Percentiles rank a stretch among this genome's conserved stretches.
These are phyloP conservation scores for Telmatochromis sp. DNA, from an alignment of 2,113 vertebrate genomes.

Conservation along the genomic window DNA sequence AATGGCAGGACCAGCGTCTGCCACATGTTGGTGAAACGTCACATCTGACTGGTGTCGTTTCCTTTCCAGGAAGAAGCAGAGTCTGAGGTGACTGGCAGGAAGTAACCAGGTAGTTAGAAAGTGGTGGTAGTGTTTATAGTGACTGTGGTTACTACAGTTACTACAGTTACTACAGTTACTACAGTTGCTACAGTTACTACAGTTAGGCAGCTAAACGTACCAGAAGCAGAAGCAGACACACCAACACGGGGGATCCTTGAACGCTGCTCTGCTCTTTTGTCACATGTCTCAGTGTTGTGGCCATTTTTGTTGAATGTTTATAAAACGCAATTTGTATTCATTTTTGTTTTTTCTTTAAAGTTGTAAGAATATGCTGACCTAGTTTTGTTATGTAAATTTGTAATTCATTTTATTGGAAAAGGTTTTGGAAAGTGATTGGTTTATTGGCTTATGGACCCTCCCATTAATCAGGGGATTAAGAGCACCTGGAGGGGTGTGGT, in stretches of 20 bases:
- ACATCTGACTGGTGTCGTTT: background rate
- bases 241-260: rapidly evolving
- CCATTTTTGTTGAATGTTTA: no score
- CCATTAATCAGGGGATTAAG: no score
- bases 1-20: background rate
- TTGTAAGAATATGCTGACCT: no score
- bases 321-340: no score
- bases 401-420: no score
- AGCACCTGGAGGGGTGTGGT: no score
- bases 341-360: no score
- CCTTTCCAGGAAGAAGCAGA: background rate
- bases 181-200: no score
- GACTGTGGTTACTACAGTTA: background rate
- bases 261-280: background rate
- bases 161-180: no score
- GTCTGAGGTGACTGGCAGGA: background rate
- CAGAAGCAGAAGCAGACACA: background rate
- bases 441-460: no score
- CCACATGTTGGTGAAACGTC: background rate
- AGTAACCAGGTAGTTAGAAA: background rate
- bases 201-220: background rate
- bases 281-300: background rate
- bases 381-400: no score
- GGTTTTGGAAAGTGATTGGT: no score
- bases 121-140: background rate